Percentiles rank a stretch among this genome's conserved stretches.
These are phyloP conservation scores for Parnassius smintheus DNA, from an alignment of 2,888 invertebrate species.

Conservation along the genomic window DNA sequence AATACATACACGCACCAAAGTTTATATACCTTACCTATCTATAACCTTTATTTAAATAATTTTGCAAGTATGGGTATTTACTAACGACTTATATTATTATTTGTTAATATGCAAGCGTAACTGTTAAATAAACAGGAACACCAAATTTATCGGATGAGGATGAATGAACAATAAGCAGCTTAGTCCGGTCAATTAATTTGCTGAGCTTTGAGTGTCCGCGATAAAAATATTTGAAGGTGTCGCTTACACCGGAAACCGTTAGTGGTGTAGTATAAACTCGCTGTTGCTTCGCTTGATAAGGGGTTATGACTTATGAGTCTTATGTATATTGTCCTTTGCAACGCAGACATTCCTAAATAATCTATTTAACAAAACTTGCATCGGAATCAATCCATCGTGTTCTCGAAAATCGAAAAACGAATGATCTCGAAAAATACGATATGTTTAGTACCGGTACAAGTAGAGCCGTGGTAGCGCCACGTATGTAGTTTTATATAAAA, in stretches of 20 bases:
- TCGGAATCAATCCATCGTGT: no score
- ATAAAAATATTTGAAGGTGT: constrained; percentile 8
- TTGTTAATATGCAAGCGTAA: background rate
- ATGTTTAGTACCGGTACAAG: no score
- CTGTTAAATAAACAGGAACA: no score
- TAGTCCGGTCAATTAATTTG: background rate
- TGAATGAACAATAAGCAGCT: background rate
- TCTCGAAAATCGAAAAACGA: no score
- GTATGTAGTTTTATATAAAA: no score
- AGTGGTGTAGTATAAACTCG: background rate
- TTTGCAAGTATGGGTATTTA: no score
- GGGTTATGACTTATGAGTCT: background rate
- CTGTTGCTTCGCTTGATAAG: background rate
- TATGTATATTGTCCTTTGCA: background rate
- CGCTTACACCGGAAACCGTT: constrained; percentile 19
- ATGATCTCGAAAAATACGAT: no score
- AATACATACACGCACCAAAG: no score
- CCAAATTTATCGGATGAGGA: no score
- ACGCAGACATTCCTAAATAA: background rate
- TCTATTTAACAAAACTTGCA: background rate
- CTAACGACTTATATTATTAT: background rate
- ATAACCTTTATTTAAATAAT: no score
- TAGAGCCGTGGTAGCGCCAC: no score
- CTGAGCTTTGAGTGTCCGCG: background rate
- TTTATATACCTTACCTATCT: no score